Evolutionary conservation across 2,797 vertebrate species (phyloP), one percentile per base, ranked within the genome.

Genomic region (Spheniscus humboldti): DNA sequence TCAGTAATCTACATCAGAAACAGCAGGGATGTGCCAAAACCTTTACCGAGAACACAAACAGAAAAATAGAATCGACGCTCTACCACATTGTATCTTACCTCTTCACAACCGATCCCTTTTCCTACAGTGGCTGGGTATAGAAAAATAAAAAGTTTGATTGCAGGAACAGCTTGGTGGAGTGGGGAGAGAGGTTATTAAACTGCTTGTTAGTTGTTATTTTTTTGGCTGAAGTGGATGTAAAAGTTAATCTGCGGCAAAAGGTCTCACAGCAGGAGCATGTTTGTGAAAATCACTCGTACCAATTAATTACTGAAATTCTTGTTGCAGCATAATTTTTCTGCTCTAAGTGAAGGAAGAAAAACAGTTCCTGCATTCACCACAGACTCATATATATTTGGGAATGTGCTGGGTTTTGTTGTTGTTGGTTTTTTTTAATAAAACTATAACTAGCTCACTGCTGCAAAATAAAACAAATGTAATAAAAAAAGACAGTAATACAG

Each of bases 301-400:
- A 93, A 89, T 97, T 97, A 94, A 96, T 92, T 81, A 87, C 76
- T 77, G 62, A 88, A 96, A 79, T 88, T 94, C 62, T 90, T 92
- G 72, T 90, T 93, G 67, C 77, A 93, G 63, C 27, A 43, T 90
- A 87, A 37, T 94, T 90, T 86, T 95, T 91, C 75, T 92, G 33
- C 82, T 89, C 76, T 83, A 71, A 74, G 16, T 62, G 62, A 89
- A 88, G 50, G 90, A 91, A 91, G 33, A 50, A 90, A 90, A 95
- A 45, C 28, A 33, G 30, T 86, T 94, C 41, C 45, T 92, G 12
- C 56, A 22, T 91, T 68, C 57, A 83, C n/a, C 59, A 85, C 33
- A 72, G 75, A 72, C 23, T 92, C 59, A n/a, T 59, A 79, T 8
- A 19, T 78, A 82, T 92, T 82, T 82, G 47, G 27, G 48, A 76